A percentile compares a stretch with the other conserved stretches of the same genome.
Conservation (phyloP, 2,888 invertebrate genomes). For the Agrenia bidenticulata region DNA sequence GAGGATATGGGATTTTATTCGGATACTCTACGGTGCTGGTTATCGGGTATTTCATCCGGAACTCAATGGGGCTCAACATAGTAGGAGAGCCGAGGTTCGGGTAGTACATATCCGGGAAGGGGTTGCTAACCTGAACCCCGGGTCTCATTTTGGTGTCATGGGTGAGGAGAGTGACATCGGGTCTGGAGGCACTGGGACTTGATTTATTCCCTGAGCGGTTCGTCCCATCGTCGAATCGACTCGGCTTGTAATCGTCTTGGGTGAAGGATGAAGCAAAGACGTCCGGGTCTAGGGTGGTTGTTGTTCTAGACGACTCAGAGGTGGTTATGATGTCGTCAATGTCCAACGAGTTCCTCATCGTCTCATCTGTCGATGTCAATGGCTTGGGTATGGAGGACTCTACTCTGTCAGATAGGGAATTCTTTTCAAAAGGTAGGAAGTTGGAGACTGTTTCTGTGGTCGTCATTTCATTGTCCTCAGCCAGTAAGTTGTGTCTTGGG, state of each 20-base stretch:
- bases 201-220: too few relatives aligned
- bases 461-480: conserved; percentile 14
- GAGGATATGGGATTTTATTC: conserved; percentile 25
- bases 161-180: neutral
- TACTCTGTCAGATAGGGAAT: too few relatives aligned
- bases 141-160: conserved; percentile 34
- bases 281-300: neutral
- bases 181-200: neutral
- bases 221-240: neutral
- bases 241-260: neutral
- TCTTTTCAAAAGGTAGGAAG: conserved; percentile 2
- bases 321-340: conserved; percentile 8
- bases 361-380: conserved; percentile 12
- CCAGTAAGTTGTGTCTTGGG: too few relatives aligned
- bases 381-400: neutral
- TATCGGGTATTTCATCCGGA: conserved; percentile 27
- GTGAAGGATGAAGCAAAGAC: neutral
- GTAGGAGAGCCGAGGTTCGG: neutral
- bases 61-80: neutral
- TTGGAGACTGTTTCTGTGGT: conserved; percentile 16
- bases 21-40: conserved; percentile 26
- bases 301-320: neutral
- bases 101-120: conserved; percentile 36
- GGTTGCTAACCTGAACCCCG: conserved; percentile 38
- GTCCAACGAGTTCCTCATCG: too few relatives aligned